Base-by-base conservation (phyloP, 1,140 invertebrate genomes). In the Trachymyrmex cornetzi region DNA sequence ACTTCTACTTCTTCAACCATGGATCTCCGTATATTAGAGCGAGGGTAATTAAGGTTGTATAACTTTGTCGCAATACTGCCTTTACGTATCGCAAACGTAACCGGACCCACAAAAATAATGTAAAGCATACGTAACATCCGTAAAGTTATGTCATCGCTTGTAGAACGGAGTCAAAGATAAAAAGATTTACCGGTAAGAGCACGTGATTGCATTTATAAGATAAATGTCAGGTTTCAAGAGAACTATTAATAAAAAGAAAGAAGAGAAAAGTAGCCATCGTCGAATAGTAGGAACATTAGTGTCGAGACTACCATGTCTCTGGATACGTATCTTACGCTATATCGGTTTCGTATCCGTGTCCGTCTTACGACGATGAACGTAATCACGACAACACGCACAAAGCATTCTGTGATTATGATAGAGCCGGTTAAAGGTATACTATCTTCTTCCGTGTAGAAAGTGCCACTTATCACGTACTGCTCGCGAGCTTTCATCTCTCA, bases 371-470 rank as follows among this genome's bases (percentile, higher is more conserved):
- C 2, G 53, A 53, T 57, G 22, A 86, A 48, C n/a, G 67, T 66
- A 80, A 89, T 55, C 24, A 38, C 53, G 61, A 74, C 69, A n/a
- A 44, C 74, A 44, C 74, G 53, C 24, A 57, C 50, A 79, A 79
- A 24, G 50, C 30, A 11, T 48, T 19, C 22, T 71, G 14, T 30
- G 24, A 80, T 24, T 67, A 71, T 71, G 22, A 81, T 71, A 57
- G 24, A 74, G 69, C 55, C 44, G 44, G 38, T 84, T 74, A 59
- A 86, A 57, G 72, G 34, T 81, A 75, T 24, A n/a, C 57, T 11
- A 27, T 61, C 55, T 85, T 85, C 92, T 93, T 93, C 92, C 93
- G 93, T 55, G 87, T 93, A 93, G 92, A 93, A 93, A 93, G 92
- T 89, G 67, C 88, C 50, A 85, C 63, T 90, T 91, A 91, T 87